Evolutionary conservation across 2,113 vertebrate genomes (phyloP).

Genomic region (Bettongia penicillata): DNA sequence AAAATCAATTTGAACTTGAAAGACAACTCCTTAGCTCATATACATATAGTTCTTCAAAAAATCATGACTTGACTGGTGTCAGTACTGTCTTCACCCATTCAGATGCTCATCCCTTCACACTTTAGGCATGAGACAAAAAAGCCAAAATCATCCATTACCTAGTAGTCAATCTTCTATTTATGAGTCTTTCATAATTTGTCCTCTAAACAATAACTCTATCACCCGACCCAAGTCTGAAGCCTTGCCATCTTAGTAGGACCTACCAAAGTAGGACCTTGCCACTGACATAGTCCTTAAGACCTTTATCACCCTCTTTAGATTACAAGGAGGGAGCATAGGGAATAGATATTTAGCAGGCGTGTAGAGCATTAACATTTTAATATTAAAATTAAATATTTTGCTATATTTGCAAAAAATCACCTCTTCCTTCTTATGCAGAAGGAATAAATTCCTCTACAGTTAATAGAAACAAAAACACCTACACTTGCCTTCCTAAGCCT

Average conservation of each 20-base stretch:
- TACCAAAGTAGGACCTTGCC: background rate
- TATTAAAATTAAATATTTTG: background rate
- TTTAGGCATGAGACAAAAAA: background rate
- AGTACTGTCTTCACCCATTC: background rate
- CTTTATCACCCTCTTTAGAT: background rate
- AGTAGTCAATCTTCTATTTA: background rate
- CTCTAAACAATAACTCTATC: background rate
- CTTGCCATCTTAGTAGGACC: background rate
- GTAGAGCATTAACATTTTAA: background rate
- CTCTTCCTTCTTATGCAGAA: background rate
- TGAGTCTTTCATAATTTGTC: background rate
- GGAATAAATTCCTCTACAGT: background rate
- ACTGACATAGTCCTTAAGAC: background rate
- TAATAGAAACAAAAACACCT: background rate
- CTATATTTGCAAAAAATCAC: background rate
- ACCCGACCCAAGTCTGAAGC: background rate
- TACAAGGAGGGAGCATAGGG: background rate
- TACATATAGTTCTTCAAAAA: background rate
- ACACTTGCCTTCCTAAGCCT: background rate
- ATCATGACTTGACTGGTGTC: background rate
- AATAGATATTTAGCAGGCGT: background rate
- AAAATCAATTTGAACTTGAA: background rate
- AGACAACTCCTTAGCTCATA: background rate
- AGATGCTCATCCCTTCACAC: background rate
- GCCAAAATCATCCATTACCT: background rate